Percentiles rank a stretch among this genome's conserved stretches.
Conservation (phyloP, 2,888 invertebrate genomes). For the Iphiclides podalirius region DNA sequence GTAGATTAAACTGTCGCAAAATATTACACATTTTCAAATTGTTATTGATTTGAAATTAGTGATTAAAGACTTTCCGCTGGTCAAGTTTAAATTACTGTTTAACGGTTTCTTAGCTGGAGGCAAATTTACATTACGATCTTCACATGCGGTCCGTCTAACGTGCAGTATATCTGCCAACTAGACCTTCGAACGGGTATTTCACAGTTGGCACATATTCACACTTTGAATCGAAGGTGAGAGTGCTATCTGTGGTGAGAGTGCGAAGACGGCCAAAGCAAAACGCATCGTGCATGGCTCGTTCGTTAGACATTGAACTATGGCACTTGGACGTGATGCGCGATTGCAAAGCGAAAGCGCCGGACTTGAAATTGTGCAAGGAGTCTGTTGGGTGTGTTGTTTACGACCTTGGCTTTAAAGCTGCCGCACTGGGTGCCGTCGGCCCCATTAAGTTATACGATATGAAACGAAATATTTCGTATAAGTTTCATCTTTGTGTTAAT, state of each 20-base stretch:
- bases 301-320: constrained; percentile 56
- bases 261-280: constrained; percentile 26
- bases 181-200: too few relatives aligned
- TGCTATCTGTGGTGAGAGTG: neutral
- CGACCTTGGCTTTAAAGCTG: constrained; percentile 24
- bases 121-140: too few relatives aligned
- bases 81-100: too few relatives aligned
- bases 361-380: constrained; percentile 45
- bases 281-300: constrained; percentile 44
- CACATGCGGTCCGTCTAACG: too few relatives aligned
- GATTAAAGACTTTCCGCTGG: too few relatives aligned
- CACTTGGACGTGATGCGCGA: constrained; percentile 50
- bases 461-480: too few relatives aligned
- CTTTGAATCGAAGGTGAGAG: neutral
- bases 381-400: constrained; percentile 36
- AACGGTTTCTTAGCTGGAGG: neutral
- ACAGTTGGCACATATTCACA: constrained; percentile 18
- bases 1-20: too few relatives aligned
- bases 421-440: constrained; percentile 9
- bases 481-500: too few relatives aligned
- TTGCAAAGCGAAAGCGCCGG: constrained; percentile 51
- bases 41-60: too few relatives aligned
- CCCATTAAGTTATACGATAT: neutral
- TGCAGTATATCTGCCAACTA: too few relatives aligned
- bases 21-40: too few relatives aligned